Percentiles rank a stretch among this genome's conserved stretches.
These are phyloP conservation scores for Andricus quercusramuli DNA, from an alignment of 2,888 invertebrate species.

Conservation along the genomic window DNA sequence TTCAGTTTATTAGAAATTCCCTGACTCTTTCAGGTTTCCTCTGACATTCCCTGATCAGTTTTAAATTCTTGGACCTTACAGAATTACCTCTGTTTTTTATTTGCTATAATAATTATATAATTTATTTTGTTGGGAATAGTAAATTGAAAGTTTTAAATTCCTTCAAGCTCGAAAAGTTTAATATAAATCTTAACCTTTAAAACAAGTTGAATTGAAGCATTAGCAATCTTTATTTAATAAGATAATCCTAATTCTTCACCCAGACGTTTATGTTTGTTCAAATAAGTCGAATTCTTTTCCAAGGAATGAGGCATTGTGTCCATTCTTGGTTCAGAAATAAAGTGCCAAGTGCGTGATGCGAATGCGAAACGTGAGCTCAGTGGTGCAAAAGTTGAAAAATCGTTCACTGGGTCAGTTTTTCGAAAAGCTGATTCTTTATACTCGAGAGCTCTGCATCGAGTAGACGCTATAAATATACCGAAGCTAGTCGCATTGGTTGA, in stretches of 20 bases:
- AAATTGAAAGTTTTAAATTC: no score
- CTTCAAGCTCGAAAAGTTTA: no score
- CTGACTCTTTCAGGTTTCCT: no score
- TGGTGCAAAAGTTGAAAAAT: background rate
- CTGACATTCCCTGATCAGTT: no score
- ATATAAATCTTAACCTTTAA: no score
- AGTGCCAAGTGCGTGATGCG: background rate
- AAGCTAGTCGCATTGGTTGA: background rate
- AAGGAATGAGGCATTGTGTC: background rate
- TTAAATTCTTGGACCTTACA: no score
- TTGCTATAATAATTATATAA: no score
- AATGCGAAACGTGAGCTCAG: background rate
- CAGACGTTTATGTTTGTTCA: background rate
- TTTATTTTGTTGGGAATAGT: no score
- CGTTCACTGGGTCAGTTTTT: background rate
- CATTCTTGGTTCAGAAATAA: background rate
- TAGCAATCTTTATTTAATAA: background rate
- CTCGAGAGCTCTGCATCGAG: background rate
- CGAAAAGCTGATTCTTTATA: slow-evolving; percentile 4
- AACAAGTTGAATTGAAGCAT: background rate
- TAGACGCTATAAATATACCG: background rate
- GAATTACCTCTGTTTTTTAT: no score
- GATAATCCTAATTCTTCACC: background rate
- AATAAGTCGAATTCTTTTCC: background rate
- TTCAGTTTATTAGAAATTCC: no score